Percentiles rank a stretch among this genome's conserved stretches.
Evolutionary conservation across 2,113 vertebrate species (phyloP).

Genomic region (Chaetorhynchus papuensis): DNA sequence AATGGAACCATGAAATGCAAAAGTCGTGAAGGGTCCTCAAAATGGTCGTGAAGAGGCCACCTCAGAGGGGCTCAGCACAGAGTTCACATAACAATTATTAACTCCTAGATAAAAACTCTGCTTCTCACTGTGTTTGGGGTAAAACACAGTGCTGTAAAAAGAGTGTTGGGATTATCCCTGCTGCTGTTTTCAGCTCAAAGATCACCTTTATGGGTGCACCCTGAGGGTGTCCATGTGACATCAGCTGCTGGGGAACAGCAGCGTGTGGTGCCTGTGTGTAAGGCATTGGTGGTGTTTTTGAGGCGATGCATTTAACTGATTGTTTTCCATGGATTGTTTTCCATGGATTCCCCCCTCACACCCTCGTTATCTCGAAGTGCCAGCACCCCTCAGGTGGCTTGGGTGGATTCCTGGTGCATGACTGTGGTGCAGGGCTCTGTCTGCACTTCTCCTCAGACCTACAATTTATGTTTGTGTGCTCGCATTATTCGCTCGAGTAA

Average conservation of each 20-base stretch:
- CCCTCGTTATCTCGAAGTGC: neutral
- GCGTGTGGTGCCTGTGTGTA: rapidly evolving
- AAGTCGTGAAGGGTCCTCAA: neutral
- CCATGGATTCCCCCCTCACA: neutral
- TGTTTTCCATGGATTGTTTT: neutral
- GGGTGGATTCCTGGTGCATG: neutral
- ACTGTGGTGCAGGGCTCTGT: neutral
- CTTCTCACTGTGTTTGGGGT: neutral
- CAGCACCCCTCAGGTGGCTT: neutral
- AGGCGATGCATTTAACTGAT: neutral
- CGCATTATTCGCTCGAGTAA: neutral
- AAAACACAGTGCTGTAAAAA: neutral
- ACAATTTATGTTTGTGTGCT: neutral
- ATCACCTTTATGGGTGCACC: neutral
- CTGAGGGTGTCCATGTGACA: neutral
- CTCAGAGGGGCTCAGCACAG: neutral
- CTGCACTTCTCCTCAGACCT: neutral
- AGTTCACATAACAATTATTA: neutral
- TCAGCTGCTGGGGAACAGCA: neutral
- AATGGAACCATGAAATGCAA: neutral
- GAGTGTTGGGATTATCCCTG: neutral
- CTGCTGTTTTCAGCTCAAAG: neutral
- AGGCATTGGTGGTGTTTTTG: neutral
- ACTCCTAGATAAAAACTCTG: neutral
- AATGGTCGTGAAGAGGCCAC: neutral